Conservation (phyloP, 2,888 invertebrate species). For the Sabellastarte sp. region DNA sequence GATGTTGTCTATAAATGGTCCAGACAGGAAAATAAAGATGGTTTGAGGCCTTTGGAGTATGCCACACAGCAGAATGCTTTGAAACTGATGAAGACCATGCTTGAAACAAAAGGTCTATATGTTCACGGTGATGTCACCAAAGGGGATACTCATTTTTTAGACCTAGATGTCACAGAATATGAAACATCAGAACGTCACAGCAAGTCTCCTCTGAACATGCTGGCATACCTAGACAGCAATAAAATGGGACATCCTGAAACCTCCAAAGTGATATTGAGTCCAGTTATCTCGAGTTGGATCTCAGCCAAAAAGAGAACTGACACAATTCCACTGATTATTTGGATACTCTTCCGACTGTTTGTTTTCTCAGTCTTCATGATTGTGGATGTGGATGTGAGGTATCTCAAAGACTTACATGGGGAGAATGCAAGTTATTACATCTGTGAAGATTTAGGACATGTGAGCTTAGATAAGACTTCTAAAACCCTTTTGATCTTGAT, state of each 20-base stretch:
- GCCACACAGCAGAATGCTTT: conserved; percentile 7
- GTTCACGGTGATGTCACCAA: conserved; percentile 8
- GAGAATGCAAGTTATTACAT: too few relatives aligned
- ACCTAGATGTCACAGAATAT: conserved; percentile 13
- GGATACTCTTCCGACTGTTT: neutral
- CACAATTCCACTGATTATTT: neutral
- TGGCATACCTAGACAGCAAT: conserved; percentile 5
- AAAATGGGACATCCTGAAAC: neutral
- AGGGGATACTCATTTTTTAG: conserved; percentile 3
- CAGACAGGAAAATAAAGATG: conserved; percentile 4
- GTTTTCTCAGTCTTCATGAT: too few relatives aligned
- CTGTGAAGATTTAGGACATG: too few relatives aligned
- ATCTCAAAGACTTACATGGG: too few relatives aligned
- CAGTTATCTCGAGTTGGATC: neutral
- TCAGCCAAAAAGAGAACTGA: neutral
- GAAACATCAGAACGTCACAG: neutral
- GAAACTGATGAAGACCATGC: conserved; percentile 2
- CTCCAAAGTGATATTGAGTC: too few relatives aligned
- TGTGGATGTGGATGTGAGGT: too few relatives aligned
- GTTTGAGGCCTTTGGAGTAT: conserved; percentile 13
- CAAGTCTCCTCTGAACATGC: conserved; percentile 3
- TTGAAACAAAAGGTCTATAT: conserved; percentile 5
- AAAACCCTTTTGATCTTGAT: too few relatives aligned
- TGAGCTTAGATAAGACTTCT: too few relatives aligned
- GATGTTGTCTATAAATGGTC: too few relatives aligned